Evolutionary conservation across 2,797 vertebrate genomes (phyloP).

Genomic region (Loris lydekkerianus): DNA sequence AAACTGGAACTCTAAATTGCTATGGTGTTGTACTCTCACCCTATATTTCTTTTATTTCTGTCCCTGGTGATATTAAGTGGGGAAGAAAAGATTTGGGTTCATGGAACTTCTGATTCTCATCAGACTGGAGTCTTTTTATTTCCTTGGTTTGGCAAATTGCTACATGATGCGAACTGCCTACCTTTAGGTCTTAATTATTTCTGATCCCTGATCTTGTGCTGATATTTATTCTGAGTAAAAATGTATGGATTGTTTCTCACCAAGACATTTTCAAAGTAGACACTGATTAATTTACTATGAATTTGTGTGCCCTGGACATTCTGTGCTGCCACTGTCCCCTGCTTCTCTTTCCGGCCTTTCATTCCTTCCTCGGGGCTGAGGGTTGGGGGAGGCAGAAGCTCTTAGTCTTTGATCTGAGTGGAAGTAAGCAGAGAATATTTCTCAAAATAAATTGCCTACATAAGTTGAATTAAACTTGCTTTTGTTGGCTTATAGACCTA

Average conservation of each 20-base stretch:
- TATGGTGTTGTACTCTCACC: not conserved
- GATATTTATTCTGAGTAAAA: not conserved
- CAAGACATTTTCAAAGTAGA: not conserved
- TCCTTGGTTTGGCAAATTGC: not conserved
- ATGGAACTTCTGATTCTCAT: slow-evolving; percentile 19
- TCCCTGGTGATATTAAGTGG: not conserved
- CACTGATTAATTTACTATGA: not conserved
- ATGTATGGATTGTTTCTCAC: not conserved
- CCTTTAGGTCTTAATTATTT: slow-evolving; percentile 32
- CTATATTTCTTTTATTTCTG: not conserved
- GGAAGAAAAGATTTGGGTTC: slow-evolving; percentile 40
- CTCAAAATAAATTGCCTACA: not conserved
- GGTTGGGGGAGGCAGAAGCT: not conserved
- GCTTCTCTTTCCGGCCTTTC: not conserved
- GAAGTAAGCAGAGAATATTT: not conserved
- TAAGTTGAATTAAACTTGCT: not conserved
- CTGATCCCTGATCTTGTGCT: not conserved
- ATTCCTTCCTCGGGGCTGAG: not conserved
- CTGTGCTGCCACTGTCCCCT: not conserved
- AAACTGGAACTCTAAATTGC: not conserved
- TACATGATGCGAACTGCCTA: slow-evolving; percentile 10
- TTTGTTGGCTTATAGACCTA: not conserved
- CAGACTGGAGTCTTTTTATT: not conserved
- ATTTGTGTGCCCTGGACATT: not conserved
- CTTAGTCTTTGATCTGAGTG: not conserved